phyloP scores from a whole-genome alignment of 1,140 invertebrate species.

The Polyergus mexicanus region DNA sequence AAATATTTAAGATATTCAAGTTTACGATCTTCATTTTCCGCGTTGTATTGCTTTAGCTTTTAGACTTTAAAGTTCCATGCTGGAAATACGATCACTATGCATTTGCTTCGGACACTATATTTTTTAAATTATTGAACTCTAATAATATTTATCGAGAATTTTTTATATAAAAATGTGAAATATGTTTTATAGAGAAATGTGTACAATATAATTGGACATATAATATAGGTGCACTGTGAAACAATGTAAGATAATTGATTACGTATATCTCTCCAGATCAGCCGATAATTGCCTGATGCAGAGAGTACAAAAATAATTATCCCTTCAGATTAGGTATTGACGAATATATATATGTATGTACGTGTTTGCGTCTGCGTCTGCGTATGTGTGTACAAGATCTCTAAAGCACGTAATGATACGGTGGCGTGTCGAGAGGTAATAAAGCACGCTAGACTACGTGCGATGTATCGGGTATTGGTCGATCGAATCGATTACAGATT shows the following conservation, averaged over 20 bases:
- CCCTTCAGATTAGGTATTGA: constrained; percentile 68
- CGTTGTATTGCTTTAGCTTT: background rate
- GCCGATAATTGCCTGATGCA: constrained; percentile 76
- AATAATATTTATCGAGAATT: background rate
- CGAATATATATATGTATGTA: constrained; percentile 10
- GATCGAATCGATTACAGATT: constrained; percentile 55
- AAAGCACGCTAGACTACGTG: constrained; percentile 66
- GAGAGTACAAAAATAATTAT: constrained; percentile 77
- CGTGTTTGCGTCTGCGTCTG: background rate
- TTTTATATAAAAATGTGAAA: constrained; percentile 29
- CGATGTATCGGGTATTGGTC: constrained; percentile 56
- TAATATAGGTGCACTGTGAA: constrained; percentile 30
- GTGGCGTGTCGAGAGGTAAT: constrained; percentile 72
- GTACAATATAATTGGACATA: background rate
- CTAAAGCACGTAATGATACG: constrained; percentile 56
- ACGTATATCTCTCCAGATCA: constrained; percentile 48
- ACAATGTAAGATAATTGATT: constrained; percentile 69
- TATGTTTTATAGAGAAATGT: background rate
- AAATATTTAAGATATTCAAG: constrained; percentile 69
- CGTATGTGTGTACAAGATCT: constrained; percentile 43
- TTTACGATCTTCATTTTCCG: constrained; percentile 40
- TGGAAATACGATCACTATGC: background rate
- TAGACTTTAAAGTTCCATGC: background rate
- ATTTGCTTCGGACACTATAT: background rate
- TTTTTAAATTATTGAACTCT: background rate